Conservation (phyloP, 2,888 invertebrate genomes). For the Mesochorus sp. region DNA sequence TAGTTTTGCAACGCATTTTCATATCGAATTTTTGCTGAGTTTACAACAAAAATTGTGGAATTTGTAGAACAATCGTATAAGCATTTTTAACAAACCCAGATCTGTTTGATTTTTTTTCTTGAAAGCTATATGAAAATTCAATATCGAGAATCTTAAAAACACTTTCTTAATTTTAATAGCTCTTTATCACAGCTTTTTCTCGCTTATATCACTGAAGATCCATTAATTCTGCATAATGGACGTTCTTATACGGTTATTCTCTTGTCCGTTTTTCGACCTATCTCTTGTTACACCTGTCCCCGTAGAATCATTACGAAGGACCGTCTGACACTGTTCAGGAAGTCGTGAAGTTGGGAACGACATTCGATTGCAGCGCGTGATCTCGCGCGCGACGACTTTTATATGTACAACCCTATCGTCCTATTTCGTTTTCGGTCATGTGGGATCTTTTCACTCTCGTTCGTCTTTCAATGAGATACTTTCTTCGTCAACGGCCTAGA, state of each 20-base stretch:
- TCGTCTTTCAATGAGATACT: conserved; percentile 27
- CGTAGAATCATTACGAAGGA: neutral
- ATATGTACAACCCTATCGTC: neutral
- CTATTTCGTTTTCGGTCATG: conserved; percentile 10
- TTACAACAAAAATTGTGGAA: no score
- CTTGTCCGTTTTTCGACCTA: neutral
- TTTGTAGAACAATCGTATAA: no score
- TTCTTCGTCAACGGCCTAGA: conserved; percentile 1
- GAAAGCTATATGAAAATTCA: neutral
- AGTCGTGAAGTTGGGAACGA: no score
- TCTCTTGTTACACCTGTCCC: neutral
- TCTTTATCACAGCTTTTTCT: neutral
- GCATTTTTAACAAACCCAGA: no score
- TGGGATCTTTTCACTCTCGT: conserved; percentile 1
- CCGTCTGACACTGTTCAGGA: neutral
- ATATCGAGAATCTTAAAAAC: no score
- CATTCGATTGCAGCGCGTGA: no score
- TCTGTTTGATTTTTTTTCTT: no score
- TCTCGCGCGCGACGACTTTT: conserved; percentile 14
- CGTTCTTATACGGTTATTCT: neutral
- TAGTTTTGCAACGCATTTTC: no score
- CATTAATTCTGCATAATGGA: conserved; percentile 5
- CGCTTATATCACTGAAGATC: neutral
- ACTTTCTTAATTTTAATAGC: no score
- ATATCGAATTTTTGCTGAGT: no score